phyloP scores from a whole-genome alignment of 2,113 vertebrate species.

The Eira barbara region DNA sequence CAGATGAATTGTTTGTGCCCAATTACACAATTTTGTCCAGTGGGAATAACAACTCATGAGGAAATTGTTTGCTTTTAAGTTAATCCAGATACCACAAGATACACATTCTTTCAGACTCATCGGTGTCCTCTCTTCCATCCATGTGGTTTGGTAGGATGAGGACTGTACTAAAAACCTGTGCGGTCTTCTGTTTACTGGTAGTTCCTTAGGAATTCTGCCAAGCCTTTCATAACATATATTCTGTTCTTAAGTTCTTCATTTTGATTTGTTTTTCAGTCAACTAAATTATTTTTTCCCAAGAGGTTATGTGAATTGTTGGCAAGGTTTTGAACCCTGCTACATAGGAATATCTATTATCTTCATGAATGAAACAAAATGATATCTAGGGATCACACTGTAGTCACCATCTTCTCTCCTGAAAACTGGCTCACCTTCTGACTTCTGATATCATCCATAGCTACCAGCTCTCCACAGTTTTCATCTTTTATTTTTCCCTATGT shows the following conservation, averaged over 20 bases:
- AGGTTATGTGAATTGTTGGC: background rate
- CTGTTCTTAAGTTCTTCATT: background rate
- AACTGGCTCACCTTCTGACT: background rate
- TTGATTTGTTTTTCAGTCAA: slow-evolving; percentile 15
- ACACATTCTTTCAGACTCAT: background rate
- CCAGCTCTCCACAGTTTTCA: background rate
- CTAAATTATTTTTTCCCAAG: background rate
- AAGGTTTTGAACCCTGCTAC: background rate
- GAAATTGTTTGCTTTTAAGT: slow-evolving; percentile 48
- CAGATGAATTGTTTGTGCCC: slow-evolving; percentile 47
- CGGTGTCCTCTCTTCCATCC: background rate
- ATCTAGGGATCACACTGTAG: background rate
- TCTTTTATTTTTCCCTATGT: background rate
- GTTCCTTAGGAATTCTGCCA: background rate
- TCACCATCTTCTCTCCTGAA: background rate
- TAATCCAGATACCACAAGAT: slow-evolving; percentile 2
- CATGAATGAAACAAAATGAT: background rate
- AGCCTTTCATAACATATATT: background rate
- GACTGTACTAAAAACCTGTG: background rate
- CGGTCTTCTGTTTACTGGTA: background rate
- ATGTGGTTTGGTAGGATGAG: background rate
- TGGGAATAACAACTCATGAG: slow-evolving; percentile 31
- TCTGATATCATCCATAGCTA: background rate
- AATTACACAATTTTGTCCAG: slow-evolving; percentile 47
- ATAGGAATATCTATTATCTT: background rate